Percentiles rank a stretch among this genome's conserved stretches.
Evolutionary conservation across 1,140 invertebrate genomes (phyloP).

Genomic region (Drosophila orosa): DNA sequence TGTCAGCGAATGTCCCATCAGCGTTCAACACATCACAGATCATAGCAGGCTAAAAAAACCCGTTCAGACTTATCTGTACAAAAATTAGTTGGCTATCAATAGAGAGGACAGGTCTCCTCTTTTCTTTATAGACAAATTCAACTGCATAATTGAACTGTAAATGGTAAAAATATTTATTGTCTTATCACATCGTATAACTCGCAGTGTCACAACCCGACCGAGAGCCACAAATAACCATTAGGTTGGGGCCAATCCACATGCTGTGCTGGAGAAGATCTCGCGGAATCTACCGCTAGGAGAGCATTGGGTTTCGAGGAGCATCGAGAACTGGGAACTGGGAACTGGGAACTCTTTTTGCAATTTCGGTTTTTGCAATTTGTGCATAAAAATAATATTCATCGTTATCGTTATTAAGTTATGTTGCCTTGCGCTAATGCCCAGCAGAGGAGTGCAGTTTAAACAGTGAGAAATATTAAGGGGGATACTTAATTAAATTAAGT

Average conservation of each 20-base stretch:
- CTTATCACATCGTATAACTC: constrained; percentile 82
- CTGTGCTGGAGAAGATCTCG: constrained; percentile 9
- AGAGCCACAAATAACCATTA: constrained; percentile 49
- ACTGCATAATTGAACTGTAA: constrained; percentile 70
- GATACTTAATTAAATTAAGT: not conserved
- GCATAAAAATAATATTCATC: constrained; percentile 83
- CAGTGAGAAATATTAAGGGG: not conserved
- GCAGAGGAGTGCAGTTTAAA: not conserved
- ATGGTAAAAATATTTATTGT: constrained; percentile 81
- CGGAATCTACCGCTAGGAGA: constrained; percentile 53
- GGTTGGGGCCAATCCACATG: constrained; percentile 4
- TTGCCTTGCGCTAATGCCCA: constrained; percentile 73
- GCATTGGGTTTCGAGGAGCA: not conserved
- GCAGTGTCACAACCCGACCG: constrained; percentile 64
- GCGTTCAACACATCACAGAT: constrained; percentile 20
- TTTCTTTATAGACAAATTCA: constrained; percentile 49
- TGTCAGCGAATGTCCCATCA: constrained; percentile 16
- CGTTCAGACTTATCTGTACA: constrained; percentile 10
- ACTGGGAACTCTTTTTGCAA: constrained; percentile 5
- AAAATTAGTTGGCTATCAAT: constrained; percentile 25
- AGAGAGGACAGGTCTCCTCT: constrained; percentile 21
- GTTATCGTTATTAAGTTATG: constrained; percentile 83
- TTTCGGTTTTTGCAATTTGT: constrained; percentile 61
- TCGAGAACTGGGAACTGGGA: constrained; percentile 3
- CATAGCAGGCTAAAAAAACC: not conserved